Percentiles rank a stretch among this genome's conserved stretches.
phyloP scores from a whole-genome alignment of 2,113 vertebrate species.

The Eurypyga helias region DNA sequence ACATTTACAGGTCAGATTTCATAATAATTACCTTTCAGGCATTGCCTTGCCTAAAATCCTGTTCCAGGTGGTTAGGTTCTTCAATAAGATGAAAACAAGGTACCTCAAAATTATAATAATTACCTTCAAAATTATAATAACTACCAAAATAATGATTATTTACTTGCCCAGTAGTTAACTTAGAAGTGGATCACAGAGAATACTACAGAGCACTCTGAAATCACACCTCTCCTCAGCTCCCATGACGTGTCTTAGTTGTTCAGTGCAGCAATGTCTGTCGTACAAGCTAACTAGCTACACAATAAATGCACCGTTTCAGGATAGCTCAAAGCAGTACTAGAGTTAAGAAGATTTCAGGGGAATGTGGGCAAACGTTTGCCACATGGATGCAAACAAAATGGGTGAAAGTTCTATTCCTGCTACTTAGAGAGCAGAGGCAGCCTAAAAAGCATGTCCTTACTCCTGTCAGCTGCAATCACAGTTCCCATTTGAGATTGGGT shows the following conservation, averaged over 20 bases:
- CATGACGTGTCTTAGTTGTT: accelerated
- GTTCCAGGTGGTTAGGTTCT: not conserved
- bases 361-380: not conserved
- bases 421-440: not conserved
- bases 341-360: not conserved
- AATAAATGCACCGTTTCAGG: not conserved
- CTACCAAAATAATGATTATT: not conserved
- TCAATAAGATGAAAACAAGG: not conserved
- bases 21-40: not conserved
- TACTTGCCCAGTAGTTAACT: not conserved
- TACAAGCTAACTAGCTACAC: not conserved
- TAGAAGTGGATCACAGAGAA: not conserved
- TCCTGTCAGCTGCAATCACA: not conserved
- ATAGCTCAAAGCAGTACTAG: not conserved
- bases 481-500: not conserved
- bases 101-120: not conserved
- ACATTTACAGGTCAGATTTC: not conserved
- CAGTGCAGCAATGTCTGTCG: accelerated
- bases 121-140: not conserved
- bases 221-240: not conserved
- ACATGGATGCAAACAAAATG: not conserved
- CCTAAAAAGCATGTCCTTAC: not conserved
- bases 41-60: not conserved
- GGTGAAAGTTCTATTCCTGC: not conserved
- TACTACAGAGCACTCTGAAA: not conserved